Conservation (phyloP, 2,113 vertebrate genomes). For the Anarrhichthys ocellatus region DNA sequence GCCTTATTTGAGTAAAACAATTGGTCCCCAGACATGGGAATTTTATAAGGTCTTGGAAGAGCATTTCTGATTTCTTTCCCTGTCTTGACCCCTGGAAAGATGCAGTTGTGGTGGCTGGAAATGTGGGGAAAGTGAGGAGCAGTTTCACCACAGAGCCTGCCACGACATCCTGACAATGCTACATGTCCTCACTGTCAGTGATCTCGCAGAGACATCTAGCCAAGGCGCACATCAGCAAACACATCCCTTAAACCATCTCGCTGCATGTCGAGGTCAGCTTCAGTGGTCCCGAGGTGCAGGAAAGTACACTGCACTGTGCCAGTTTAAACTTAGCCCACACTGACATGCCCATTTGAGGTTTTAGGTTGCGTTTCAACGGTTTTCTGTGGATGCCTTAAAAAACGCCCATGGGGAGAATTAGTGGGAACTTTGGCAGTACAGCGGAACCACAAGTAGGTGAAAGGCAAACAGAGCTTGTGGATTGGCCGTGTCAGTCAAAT, state of each 20-base stretch:
- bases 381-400: slow-evolving; percentile 71
- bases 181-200: slow-evolving; percentile 57
- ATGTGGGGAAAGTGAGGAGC: slow-evolving; percentile 26
- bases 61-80: slow-evolving; percentile 36
- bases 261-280: slow-evolving; percentile 70
- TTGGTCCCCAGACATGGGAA: slow-evolving; percentile 39
- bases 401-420: slow-evolving; percentile 72
- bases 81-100: slow-evolving; percentile 51
- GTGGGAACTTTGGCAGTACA: slow-evolving; percentile 70
- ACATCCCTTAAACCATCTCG: slow-evolving; percentile 63
- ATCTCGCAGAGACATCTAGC: slow-evolving; percentile 63
- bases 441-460: slow-evolving; percentile 76
- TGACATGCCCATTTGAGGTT: slow-evolving; percentile 80
- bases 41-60: slow-evolving; percentile 41
- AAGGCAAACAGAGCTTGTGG: slow-evolving; percentile 66
- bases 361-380: slow-evolving; percentile 74
- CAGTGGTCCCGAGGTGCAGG: slow-evolving; percentile 65
- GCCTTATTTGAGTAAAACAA: slow-evolving; percentile 48
- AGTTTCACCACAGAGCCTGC: slow-evolving; percentile 59
- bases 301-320: slow-evolving; percentile 70
- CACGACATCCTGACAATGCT: slow-evolving; percentile 77
- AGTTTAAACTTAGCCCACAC: slow-evolving; percentile 79
- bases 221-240: slow-evolving; percentile 62
- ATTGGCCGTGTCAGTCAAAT: slow-evolving; percentile 70
- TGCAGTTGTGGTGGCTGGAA: slow-evolving; percentile 48